Evolutionary conservation across 2,797 vertebrate genomes (phyloP), one percentile per base, ranked within the genome.

Genomic region (Rhadinocentrus ornatus): DNA sequence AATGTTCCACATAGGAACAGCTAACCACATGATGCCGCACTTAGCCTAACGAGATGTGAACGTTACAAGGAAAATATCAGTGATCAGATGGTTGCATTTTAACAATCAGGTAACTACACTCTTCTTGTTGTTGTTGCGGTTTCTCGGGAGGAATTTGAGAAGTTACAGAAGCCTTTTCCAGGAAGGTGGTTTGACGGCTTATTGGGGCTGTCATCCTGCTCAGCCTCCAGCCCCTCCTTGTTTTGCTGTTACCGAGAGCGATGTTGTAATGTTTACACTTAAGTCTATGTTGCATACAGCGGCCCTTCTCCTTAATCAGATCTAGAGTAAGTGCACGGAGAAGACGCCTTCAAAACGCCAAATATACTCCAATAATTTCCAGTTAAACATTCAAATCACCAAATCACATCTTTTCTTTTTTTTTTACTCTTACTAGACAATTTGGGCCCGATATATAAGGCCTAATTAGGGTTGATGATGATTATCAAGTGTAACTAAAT

Each of bases 181-280:
- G n/a, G 72, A 27, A 67, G 77, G 78, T 69, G 80, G 31, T 56
- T 80, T 52, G 71, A 75, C 77, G 74, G 77, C 78, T 84, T 82
- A 59, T 88, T 64, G 55, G 77, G 78, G 75, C 78, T 88, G 90
- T 89, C 89, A 89, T 89, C 87, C 77, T 88, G 89, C 90, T 88
- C 89, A 83, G 68, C 81, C 86, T 92, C 78, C 90, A 91, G 93
- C 93, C 93, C 93, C 93, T 94, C 93, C 93, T 94, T 92, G 91
- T 94, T 94, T 90, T 89, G 89, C 82, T 88, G 87, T 85, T 88
- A 82, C 87, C 75, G 85, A 89, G 63, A 82, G 89, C 88, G 87
- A 90, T 91, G 92, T 80, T 92, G 92, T 92, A 86, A 93, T 95
- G 93, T 95, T 95, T 94, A 94, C 93, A 90, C 92, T 84, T 60